Base-by-base conservation (phyloP, 2,113 vertebrate genomes). In the Origma solitaria region DNA sequence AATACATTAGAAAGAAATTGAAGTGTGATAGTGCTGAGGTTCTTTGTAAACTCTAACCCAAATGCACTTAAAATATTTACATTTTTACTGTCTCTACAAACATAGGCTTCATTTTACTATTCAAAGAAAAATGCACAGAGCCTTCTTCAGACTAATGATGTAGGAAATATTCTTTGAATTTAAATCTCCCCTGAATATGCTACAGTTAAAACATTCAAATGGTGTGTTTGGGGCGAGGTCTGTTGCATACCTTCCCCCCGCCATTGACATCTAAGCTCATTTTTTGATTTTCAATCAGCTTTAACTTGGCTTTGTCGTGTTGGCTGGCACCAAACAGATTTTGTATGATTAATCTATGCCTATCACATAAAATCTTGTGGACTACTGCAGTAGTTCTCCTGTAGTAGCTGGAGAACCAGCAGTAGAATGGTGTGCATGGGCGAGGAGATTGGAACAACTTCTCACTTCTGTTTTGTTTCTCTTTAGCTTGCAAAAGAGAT, bases 401-500 rank as follows among this genome's bases (percentile, higher is more conserved):
- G 3, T 64, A 44, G n/a, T n/a, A n/a, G n/a, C n/a, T n/a, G n/a
- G n/a, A n/a, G n/a, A n/a, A n/a, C n/a, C n/a, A n/a, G n/a, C n/a
- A n/a, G n/a, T n/a, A n/a, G n/a, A n/a, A 35, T 9, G 6, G n/a
- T 45, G 23, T 54, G 38, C 33, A 14, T 40, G 72, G 31, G 9
- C 27, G 35, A 73, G 76, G 30, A 80, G 40, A 28, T 56, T 19
- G 27, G 44, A 73, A 17, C 16, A 25, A 24, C 22, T 53, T 83
- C 38, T 94, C 64, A 91, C 17, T 62, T 51, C 24, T 88, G 0
- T 86, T 92, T 80, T 80, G 13, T 96, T 93, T 94, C 77, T 56
- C 58, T 78, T 44, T 77, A 99, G 99, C 97, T 99, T 72, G 98
- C 98, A 56, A 98, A 92, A 87, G 99, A 99, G 83, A 98, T 97